Evolutionary conservation across 2,797 vertebrate genomes (phyloP), one percentile per base, ranked within the genome.

Genomic region (Sarcophilus harrisii): DNA sequence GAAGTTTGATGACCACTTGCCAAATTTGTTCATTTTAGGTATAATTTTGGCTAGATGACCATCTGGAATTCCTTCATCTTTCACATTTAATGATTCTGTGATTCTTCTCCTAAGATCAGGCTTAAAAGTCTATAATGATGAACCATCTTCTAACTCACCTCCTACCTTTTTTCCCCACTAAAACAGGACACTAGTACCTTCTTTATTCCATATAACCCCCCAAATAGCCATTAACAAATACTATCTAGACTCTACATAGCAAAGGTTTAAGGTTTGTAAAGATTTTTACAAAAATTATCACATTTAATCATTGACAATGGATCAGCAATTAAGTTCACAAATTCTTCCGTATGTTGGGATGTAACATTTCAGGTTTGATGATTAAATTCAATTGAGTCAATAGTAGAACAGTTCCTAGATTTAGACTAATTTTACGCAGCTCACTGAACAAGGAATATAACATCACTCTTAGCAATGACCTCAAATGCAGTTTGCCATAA

Each of bases 361-460:
- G 2, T 38, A 73, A 6, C 6, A 38, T 73, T 38, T 6, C 18
- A 73, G 62, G 16, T 5, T 73, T 21, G n/a, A 73, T 73, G n/a
- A 38, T 10, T 38, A 5, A 38, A 73, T 21, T 73, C 18, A 57
- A 52, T 5, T 3, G 32, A 91, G 9, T 87, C 90, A 57, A 32
- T 5, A 90, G n/a, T 8, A 73, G n/a, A 66, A 55, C 13, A 1
- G 24, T 24, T 14, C 58, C 54, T 90, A 95, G 92, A 73, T 27
- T 13, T 58, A 6, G 55, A 16, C 0, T 66, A 58, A 59, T 91
- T 12, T 1, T 3, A 30, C 58, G 54, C n/a, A 18, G 2, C 6
- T 12, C 27, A 57, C 0, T 0, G 38, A 57, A 4, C 2, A 18
- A 21, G 9, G 10, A 1, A 21, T 12, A 28, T 29, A 29, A 49